A percentile compares a stretch with the other conserved stretches of the same genome.
These are phyloP conservation scores for Sebastes oblongus DNA, from an alignment of 2,797 vertebrate genomes.

Conservation along the genomic window DNA sequence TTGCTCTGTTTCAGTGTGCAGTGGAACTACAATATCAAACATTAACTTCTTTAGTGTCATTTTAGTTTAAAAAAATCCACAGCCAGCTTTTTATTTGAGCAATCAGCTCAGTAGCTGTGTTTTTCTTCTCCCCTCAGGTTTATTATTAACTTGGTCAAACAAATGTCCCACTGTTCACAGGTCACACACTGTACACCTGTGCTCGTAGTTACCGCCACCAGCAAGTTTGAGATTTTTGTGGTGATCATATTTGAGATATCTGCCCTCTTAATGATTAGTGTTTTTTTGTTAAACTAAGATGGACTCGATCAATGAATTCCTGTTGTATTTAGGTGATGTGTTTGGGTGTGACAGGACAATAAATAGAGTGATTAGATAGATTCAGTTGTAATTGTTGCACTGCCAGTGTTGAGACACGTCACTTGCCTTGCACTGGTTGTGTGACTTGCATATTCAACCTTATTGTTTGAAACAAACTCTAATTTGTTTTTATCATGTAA, in stretches of 20 bases:
- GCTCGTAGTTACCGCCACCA: not conserved
- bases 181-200: constrained; percentile 12
- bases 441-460: not conserved
- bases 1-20: too few relatives aligned
- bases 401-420: not conserved
- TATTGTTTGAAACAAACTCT: not conserved
- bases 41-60: not conserved
- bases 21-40: not conserved
- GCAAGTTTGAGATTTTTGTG: not conserved
- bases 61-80: not conserved
- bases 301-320: not conserved
- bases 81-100: constrained; percentile 25
- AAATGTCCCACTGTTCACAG: constrained; percentile 48
- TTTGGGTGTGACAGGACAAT: not conserved
- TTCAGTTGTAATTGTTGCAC: not conserved
- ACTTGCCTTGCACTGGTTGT: not conserved
- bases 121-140: constrained; percentile 14
- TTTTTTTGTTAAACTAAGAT: not conserved
- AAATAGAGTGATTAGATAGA: too few relatives aligned
- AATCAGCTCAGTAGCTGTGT: not conserved
- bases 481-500: not conserved
- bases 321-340: not conserved
- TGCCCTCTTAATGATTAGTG: not conserved
- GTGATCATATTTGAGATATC: not conserved
- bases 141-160: constrained; percentile 69